Base-by-base conservation (phyloP, 2,113 vertebrate genomes). In the Narcine bancroftii region DNA sequence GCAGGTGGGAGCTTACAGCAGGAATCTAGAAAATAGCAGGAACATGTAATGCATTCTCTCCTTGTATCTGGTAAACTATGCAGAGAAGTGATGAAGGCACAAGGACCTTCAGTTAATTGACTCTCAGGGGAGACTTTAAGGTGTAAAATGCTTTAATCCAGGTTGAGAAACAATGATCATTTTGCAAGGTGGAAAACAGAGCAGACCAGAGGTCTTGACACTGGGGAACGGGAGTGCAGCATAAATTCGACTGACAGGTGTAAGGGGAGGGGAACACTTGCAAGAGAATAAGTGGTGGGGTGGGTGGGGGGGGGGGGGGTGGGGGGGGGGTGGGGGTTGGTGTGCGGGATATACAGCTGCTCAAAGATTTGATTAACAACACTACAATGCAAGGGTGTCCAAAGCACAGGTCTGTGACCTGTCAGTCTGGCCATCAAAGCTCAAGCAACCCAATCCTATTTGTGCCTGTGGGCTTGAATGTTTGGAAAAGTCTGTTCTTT, bases 91-190 rank as follows among this genome's bases (percentile, higher is more conserved):
- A 66, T 91, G 89, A 91, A 69, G 89, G 63, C 89, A 69, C 63
- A 69, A 91, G 63, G 89, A 47, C 89, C 89, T 60, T 91, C 24
- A 33, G 89, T 69, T 91, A 91, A 91, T 91, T 91, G 89, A 69
- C 65, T 91, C 89, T 42, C 89, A 15, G 39, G 63, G 39, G 89
- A 91, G 89, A 47, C 71, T 63, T 47, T 29, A 66, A 91, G 89
- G 89, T 91, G 89, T 45, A 42, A 91, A 91, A 47, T 66, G 89
- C 89, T 91, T 91, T 91, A 36, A 91, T 69, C 65, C 89, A 39
- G 24, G 89, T 39, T 91, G 63, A 91, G n/a, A 60, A 87, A 87
- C 81, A 60, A 85, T n/a, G 56, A 60, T 87, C 11, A 7, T 42
- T 75, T 45, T 66, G 89, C 39, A 45, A 91, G 89, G 63, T 69